phyloP scores from a whole-genome alignment of 2,797 vertebrate species.

The Denticeps clupeoides region DNA sequence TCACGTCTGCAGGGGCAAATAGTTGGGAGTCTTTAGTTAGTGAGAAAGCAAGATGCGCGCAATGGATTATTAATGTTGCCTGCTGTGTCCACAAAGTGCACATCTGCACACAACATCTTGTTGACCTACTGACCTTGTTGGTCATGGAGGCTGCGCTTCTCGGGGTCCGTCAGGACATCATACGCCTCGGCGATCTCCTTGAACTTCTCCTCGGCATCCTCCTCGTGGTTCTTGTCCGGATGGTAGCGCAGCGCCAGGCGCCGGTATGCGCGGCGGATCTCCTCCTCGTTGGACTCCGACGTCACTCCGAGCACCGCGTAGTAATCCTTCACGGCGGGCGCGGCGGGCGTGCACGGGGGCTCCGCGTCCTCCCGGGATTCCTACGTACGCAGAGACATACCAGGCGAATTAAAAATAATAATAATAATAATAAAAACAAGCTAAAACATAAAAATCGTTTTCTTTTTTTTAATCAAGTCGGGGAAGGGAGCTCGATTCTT shows the following conservation, averaged over 20 bases:
- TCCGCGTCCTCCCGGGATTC: conserved; percentile 57
- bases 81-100: too few relatives aligned
- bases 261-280: conserved; percentile 91
- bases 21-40: neutral
- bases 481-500: conserved; percentile 25
- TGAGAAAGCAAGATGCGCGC: neutral
- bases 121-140: conserved; percentile 76
- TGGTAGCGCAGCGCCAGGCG: conserved; percentile 93
- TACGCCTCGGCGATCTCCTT: conserved; percentile 81
- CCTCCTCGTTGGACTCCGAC: conserved; percentile 81
- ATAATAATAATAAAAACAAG: neutral
- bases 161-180: conserved; percentile 82
- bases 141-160: conserved; percentile 81
- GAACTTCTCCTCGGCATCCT: conserved; percentile 61
- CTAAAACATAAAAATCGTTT: neutral
- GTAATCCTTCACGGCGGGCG: conserved; percentile 61
- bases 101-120: too few relatives aligned
- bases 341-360: too few relatives aligned
- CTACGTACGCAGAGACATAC: conserved; percentile 32
- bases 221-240: conserved; percentile 66
- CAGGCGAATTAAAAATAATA: neutral
- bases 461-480: too few relatives aligned
- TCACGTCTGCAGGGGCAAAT: conserved; percentile 15
- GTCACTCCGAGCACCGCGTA: conserved; percentile 85
- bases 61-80: conserved; percentile 36